Evolutionary conservation across 1,140 invertebrate genomes (phyloP), one percentile per base, ranked within the genome.

Genomic region (Thrips palmi): DNA sequence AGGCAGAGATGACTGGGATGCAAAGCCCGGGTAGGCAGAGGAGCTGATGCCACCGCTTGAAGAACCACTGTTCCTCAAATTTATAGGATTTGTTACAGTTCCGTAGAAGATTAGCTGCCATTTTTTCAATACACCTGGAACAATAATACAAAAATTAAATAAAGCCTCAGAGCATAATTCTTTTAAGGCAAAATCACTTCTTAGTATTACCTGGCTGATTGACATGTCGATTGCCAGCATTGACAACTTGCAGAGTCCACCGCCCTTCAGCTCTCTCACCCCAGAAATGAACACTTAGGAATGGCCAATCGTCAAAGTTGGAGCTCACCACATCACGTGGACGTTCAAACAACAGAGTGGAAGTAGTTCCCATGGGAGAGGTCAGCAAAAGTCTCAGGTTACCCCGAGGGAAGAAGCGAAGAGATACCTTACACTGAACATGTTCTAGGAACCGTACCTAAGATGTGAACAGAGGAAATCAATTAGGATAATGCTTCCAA

Each of bases 251-350:
- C 18, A 98, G 55, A 1, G 73, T 89, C 94, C 94, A 98, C 35
- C 77, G 67, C 8, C 89, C 91, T 49, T 79, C 72, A 5, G 77
- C 87, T 49, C 81, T 80, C 54, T 97, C 93, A 5, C 89, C 89
- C 91, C 92, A 97, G 50, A 79, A 91, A 50, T 97, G 92, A 1
- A 97, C 88, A 45, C 86, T 89, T 46, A 97, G 70, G 66, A 98
- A 98, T 11, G 88, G 89, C 85, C 92, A 97, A 52, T 94, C 86
- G 54, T 93, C 85, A 54, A 96, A 94, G 49, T 88, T 92, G 4
- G 85, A 86, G 49, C 76, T 80, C 27, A 83, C 71, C n/a, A 87
- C 78, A 57, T 97, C 93, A 34, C 85, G 63, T 1, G 82, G 82
- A 43, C 92, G 65, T 54, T 87, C 83, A 52, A 86, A 87, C 8